phyloP scores from a whole-genome alignment of 1,140 invertebrate species.

The Drosophila athabasca region DNA sequence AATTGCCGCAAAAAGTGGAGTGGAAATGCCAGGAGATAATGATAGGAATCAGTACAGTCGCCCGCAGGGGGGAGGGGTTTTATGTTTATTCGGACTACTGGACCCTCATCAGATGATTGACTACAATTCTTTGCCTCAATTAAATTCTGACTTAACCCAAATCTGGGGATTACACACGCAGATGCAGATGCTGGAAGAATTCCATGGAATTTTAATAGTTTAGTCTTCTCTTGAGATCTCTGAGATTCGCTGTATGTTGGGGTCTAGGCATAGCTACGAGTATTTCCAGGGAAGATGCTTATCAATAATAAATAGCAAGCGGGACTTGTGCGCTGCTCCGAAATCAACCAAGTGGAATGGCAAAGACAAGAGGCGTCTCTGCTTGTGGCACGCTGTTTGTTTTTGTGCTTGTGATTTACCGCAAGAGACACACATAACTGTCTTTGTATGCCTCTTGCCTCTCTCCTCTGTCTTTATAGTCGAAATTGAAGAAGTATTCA shows the following conservation, averaged over 20 bases:
- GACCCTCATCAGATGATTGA: not conserved
- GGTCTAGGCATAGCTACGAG: too few species aligned
- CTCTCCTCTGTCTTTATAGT: too few species aligned
- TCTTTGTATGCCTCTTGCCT: not conserved
- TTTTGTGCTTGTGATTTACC: slow-evolving; percentile 19
- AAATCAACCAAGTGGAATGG: slow-evolving; percentile 65
- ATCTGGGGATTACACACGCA: slow-evolving; percentile 51
- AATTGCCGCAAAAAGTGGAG: slow-evolving; percentile 30
- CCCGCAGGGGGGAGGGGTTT: not conserved
- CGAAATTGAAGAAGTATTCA: slow-evolving; percentile 1
- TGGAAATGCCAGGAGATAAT: slow-evolving; percentile 35
- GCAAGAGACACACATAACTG: slow-evolving; percentile 16
- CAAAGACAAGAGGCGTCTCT: slow-evolving; percentile 30
- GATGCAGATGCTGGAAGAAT: slow-evolving; percentile 31
- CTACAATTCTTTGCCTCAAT: not conserved
- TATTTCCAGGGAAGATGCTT: slow-evolving; percentile 25
- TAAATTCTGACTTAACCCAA: slow-evolving; percentile 51
- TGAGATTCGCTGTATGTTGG: slow-evolving; percentile 19
- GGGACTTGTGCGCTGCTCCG: slow-evolving; percentile 31
- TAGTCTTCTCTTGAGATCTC: slow-evolving; percentile 37
- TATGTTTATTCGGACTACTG: slow-evolving; percentile 29
- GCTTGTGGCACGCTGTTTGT: slow-evolving; percentile 9
- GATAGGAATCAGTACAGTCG: slow-evolving; percentile 21
- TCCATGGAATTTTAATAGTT: slow-evolving; percentile 51
- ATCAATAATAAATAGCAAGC: slow-evolving; percentile 65